phyloP scores from a whole-genome alignment of 2,797 vertebrate genomes.

The Myripristis jacobus region DNA sequence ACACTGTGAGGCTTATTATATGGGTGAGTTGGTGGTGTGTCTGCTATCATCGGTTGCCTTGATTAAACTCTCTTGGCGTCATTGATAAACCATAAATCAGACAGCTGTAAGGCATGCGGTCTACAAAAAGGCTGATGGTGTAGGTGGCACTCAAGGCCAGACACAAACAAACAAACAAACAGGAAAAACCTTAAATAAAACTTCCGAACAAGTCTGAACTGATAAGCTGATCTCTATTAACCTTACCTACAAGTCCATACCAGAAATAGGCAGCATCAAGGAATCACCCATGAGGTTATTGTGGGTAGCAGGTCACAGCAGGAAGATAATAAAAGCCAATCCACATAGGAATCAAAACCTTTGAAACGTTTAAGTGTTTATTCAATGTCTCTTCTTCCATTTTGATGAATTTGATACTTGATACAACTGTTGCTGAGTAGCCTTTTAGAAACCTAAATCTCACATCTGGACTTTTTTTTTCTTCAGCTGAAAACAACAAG shows the following conservation, averaged over 20 bases:
- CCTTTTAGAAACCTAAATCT: too few species aligned
- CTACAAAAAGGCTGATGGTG: background rate
- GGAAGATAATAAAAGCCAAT: too few species aligned
- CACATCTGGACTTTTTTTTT: too few species aligned
- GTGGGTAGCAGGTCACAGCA: too few species aligned
- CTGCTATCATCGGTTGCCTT: conserved; percentile 2
- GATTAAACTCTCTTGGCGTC: background rate
- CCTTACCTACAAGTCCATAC: too few species aligned
- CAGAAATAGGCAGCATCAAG: background rate
- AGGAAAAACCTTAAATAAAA: background rate
- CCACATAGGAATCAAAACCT: too few species aligned
- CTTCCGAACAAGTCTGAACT: background rate
- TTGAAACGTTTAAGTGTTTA: too few species aligned
- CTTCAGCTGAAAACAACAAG: background rate
- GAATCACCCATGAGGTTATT: background rate
- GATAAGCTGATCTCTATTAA: background rate
- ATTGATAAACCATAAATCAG: conserved; percentile 3
- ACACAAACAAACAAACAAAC: conserved; percentile 10
- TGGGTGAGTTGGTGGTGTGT: background rate
- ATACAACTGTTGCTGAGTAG: too few species aligned
- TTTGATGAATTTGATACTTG: too few species aligned
- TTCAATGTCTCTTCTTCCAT: too few species aligned
- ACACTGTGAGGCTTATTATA: background rate
- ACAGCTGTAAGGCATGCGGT: background rate
- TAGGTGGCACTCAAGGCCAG: background rate